These are phyloP conservation scores for Micoletzkya japonica DNA, from an alignment of 2,888 invertebrate genomes.

Conservation along the genomic window DNA sequence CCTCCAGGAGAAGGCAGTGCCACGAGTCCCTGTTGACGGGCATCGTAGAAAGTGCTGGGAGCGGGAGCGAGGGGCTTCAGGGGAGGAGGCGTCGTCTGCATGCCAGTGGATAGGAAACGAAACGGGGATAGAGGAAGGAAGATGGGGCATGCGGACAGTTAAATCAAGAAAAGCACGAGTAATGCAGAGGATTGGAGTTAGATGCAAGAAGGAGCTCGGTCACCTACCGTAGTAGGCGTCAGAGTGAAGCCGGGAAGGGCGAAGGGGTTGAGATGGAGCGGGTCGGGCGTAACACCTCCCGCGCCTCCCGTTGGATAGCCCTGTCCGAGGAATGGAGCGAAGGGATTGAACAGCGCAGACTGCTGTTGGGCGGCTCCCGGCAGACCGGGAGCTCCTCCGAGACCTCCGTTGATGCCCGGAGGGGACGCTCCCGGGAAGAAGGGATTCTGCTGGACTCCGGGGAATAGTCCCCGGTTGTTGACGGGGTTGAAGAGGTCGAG, in stretches of 20 bases:
- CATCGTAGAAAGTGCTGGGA: slow-evolving; percentile 13
- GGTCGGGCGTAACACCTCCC: slow-evolving; percentile 18
- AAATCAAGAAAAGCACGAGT: neutral
- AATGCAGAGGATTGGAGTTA: neutral
- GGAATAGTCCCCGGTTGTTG: neutral
- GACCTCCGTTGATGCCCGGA: neutral
- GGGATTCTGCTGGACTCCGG: neutral
- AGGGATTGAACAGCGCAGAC: slow-evolving; percentile 50
- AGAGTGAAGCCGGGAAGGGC: slow-evolving; percentile 19
- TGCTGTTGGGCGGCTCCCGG: neutral
- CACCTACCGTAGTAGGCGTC: slow-evolving; percentile 10
- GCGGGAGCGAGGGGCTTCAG: slow-evolving; percentile 18
- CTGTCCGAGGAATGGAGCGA: slow-evolving; percentile 58
- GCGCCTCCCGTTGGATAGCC: slow-evolving; percentile 8
- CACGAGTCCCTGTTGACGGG: slow-evolving; percentile 1
- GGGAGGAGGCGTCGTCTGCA: slow-evolving; percentile 23
- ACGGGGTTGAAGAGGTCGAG: slow-evolving; percentile 19
- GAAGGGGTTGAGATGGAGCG: slow-evolving; percentile 26
- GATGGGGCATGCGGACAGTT: neutral
- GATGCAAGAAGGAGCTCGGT: neutral
- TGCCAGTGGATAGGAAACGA: neutral
- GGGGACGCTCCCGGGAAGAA: neutral
- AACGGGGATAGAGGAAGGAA: neutral
- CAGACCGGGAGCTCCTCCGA: neutral
- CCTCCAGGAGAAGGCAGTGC: neutral